Evolutionary conservation across 1,140 invertebrate species (phyloP), one percentile per base, ranked within the genome.

Genomic region (Vanessa tameamea): DNA sequence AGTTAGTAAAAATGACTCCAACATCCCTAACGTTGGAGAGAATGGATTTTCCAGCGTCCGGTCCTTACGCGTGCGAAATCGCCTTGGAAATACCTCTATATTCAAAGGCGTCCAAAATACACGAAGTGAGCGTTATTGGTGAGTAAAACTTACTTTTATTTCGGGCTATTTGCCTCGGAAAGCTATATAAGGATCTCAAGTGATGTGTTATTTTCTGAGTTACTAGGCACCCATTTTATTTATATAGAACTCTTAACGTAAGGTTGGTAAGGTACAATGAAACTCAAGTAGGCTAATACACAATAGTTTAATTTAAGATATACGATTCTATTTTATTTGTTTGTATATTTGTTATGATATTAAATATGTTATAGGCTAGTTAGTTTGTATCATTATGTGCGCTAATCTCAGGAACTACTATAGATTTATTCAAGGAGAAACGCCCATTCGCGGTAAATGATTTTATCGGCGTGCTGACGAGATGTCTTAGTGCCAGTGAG

Each of bases 51-150:
- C 89, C 94, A 23, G 95, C 95, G 61, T 94, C 95, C 3, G 95
- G 95, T 50, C 84, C 92, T 8, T 96, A 96, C 89, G 94, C 93
- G 14, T 96, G 96, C 82, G 94, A 95, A 76, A 95, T 96, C 7
- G 94, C 95, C n/a, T 93, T 95, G 72, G 94, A 95, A 79, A 94
- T 94, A 43, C 96, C 96, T 55, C 94, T 96, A 78, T 96, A 95
- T 86, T 95, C 94, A 20, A 95, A 95, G 87, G 93, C 94, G 61
- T 96, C 96, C 5, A 94, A 95, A 72, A 89, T 93, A 63, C 94
- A 94, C 72, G 94, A 95, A 81, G 89, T 96, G 43, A 94, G 93
- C 80, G 95, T 96, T 69, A 95, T 96, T 90, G 94, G 96, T 96
- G 86, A 93, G 94, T 92, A 72, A 50, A 72, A 59, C 61, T 47